Evolutionary conservation across 92 coral and sea anemone genomes (phyloP).

Genomic region (Ricordea florida): DNA sequence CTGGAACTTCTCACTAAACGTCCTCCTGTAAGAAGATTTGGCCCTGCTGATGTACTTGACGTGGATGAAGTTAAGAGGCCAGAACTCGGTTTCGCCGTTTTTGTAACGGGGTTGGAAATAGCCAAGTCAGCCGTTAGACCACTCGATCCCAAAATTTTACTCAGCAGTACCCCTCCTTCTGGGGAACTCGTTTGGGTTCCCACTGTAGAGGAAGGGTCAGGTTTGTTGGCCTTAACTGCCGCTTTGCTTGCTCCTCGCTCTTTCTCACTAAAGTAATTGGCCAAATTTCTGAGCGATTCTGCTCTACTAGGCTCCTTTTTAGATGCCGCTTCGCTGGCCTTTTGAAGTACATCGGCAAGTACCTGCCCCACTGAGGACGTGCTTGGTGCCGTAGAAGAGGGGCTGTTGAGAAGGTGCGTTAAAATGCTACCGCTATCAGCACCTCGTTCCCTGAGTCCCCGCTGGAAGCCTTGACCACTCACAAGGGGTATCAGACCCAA

Average conservation of each 20-base stretch:
- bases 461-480: constrained; percentile 46
- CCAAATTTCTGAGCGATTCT: constrained; percentile 72
- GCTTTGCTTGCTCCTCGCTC: constrained; percentile 51
- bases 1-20: constrained; percentile 83
- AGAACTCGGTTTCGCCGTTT: constrained; percentile 65
- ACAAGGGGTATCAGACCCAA: constrained; percentile 63
- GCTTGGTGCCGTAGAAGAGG: constrained; percentile 66
- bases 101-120: constrained; percentile 75
- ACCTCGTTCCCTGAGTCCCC: constrained; percentile 35
- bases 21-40: constrained; percentile 43
- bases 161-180: constrained; percentile 63
- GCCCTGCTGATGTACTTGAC: constrained; percentile 57
- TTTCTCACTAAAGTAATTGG: constrained; percentile 86
- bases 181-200: constrained; percentile 29
- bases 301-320: constrained; percentile 76
- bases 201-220: constrained; percentile 22
- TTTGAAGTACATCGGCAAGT: constrained; percentile 75
- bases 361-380: constrained; percentile 84
- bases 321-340: constrained; percentile 81
- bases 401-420: constrained; percentile 73
- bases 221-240: constrained; percentile 15
- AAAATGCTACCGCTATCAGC: constrained; percentile 67
- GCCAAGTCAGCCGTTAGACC: constrained; percentile 64
- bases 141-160: constrained; percentile 76
- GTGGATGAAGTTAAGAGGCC: constrained; percentile 60